A percentile compares a stretch with the other conserved stretches of the same genome.
phyloP scores from a whole-genome alignment of 2,888 invertebrate genomes.

The Trichogramma dendrolimi region DNA sequence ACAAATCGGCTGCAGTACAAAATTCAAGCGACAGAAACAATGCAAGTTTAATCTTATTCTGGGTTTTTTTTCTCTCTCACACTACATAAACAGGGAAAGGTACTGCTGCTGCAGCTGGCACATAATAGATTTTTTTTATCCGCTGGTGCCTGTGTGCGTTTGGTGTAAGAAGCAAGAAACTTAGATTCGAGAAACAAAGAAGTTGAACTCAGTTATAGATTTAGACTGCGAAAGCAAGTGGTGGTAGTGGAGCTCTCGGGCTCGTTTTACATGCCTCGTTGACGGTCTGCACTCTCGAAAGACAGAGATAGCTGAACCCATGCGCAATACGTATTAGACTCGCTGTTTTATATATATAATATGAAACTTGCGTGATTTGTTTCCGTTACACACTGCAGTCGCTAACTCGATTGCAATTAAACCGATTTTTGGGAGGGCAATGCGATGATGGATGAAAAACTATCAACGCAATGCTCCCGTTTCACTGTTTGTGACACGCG shows the following conservation, averaged over 20 bases:
- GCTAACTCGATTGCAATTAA: slow-evolving; percentile 23
- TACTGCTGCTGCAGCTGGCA: not conserved
- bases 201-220: slow-evolving; percentile 14
- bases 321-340: slow-evolving; percentile 13
- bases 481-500: too few relatives aligned
- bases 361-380: slow-evolving; percentile 19
- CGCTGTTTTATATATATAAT: slow-evolving; percentile 10
- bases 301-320: too few relatives aligned
- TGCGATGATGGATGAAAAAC: too few relatives aligned
- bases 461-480: too few relatives aligned
- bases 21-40: too few relatives aligned
- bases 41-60: too few relatives aligned
- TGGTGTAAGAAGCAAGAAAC: slow-evolving; percentile 9
- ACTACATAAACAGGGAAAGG: too few relatives aligned
- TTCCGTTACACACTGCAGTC: slow-evolving; percentile 7
- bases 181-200: slow-evolving; percentile 11
- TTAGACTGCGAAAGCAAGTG: not conserved
- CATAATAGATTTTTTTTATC: slow-evolving; percentile 12
- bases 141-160: not conserved
- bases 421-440: slow-evolving; percentile 9
- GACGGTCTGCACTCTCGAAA: not conserved
- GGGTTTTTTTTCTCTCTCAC: too few relatives aligned
- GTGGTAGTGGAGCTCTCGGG: not conserved
- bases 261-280: slow-evolving; percentile 14
- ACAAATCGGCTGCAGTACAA: too few relatives aligned